Conservation (phyloP, 92 coral and sea anemone species). For the Siderastrea radians region DNA sequence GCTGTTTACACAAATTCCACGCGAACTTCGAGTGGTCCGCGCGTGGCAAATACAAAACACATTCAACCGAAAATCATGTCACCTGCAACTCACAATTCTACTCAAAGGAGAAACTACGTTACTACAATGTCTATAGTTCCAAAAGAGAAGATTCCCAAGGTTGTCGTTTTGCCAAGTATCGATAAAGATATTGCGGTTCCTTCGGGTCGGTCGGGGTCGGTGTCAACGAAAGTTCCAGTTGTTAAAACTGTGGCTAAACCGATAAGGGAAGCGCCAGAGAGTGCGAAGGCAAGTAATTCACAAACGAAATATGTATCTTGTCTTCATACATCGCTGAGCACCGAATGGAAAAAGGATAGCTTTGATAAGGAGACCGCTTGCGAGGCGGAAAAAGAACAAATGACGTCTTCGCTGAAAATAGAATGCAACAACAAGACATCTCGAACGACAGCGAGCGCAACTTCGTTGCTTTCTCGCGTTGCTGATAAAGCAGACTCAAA, state of each 20-base stretch:
- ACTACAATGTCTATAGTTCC: constrained; percentile 34
- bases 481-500: background rate
- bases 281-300: background rate
- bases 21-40: constrained; percentile 14
- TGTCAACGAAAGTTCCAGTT: constrained; percentile 20
- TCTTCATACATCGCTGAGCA: constrained; percentile 80
- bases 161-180: constrained; percentile 49
- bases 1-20: constrained; percentile 9
- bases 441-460: background rate
- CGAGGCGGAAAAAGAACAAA: background rate
- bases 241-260: background rate
- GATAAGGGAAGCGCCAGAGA: constrained; percentile 9
- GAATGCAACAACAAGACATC: background rate
- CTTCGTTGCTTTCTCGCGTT: constrained; percentile 10
- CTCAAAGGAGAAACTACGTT: constrained; percentile 36
- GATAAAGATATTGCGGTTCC: constrained; percentile 46
- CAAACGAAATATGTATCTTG: constrained; percentile 58
- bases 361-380: constrained; percentile 4
- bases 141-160: constrained; percentile 40
- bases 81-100: constrained; percentile 18
- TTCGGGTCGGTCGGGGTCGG: background rate
- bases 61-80: constrained; percentile 56
- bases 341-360: constrained; percentile 65
- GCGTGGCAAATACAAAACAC: constrained; percentile 18
- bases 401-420: constrained; percentile 14